Evolutionary conservation across 1,140 invertebrate genomes (phyloP).

Genomic region (Cherax quadricarinatus): DNA sequence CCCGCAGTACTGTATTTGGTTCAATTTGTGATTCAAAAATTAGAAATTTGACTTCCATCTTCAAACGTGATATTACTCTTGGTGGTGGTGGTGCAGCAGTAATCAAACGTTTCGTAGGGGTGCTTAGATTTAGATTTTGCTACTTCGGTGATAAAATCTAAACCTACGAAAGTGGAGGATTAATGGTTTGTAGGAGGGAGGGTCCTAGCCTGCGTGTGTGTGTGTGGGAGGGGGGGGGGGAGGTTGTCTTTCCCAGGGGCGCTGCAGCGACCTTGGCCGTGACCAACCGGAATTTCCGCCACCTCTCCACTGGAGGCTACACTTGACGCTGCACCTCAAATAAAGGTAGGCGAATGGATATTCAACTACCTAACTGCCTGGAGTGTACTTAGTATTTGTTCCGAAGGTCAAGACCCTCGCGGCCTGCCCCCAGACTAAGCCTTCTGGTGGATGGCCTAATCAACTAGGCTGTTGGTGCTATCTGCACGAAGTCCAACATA

Average conservation of each 20-base stretch:
- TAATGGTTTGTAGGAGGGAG: not conserved
- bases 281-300: conserved; percentile 1
- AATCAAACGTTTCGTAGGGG: too few species aligned
- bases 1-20: too few species aligned
- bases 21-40: too few species aligned
- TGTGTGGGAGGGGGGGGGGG: not conserved
- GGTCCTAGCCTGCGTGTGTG: too few species aligned
- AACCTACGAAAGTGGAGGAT: not conserved
- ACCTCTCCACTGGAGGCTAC: not conserved
- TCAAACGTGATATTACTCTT: not conserved
- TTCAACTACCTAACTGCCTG: not conserved
- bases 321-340: not conserved
- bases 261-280: not conserved
- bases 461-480: too few species aligned
- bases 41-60: too few species aligned
- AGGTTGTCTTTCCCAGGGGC: not conserved
- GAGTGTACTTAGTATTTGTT: not conserved
- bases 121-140: too few species aligned
- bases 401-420: not conserved
- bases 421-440: not conserved
- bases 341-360: not conserved
- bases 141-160: not conserved
- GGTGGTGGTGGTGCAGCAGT: not conserved
- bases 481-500: too few species aligned
- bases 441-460: not conserved